Percentiles rank a stretch among this genome's conserved stretches.
These are phyloP conservation scores for Cryptus armator DNA, from an alignment of 2,888 invertebrate genomes.

Conservation along the genomic window DNA sequence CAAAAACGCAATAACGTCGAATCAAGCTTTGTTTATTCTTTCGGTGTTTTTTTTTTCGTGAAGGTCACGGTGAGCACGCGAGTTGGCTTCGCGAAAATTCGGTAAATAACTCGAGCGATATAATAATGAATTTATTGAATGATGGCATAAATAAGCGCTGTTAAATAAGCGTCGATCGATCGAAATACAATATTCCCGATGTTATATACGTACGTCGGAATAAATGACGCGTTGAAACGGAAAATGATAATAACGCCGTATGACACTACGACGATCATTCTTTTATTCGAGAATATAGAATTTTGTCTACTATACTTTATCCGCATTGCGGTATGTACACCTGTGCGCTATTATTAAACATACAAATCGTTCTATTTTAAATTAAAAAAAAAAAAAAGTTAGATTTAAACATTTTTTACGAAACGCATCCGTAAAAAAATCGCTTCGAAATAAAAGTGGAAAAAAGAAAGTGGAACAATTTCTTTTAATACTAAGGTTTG, in stretches of 20 bases:
- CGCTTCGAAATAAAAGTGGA: no score
- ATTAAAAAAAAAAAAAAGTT: no score
- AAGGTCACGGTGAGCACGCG: background rate
- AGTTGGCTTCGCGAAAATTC: background rate
- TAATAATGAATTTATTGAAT: background rate
- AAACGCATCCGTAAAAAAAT: background rate
- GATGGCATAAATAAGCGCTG: background rate
- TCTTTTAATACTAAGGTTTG: background rate
- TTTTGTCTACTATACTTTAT: background rate
- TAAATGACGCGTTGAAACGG: background rate
- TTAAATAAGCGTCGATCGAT: background rate
- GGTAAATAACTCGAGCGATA: background rate
- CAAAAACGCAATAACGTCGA: background rate
- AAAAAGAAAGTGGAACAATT: background rate
- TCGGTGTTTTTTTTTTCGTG: background rate
- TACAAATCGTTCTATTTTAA: background rate
- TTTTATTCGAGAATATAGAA: background rate
- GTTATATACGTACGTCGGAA: background rate
- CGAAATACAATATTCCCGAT: background rate
- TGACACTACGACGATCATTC: no score
- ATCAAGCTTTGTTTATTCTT: conserved; percentile 1
- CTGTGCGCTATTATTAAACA: background rate
- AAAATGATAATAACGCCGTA: background rate
- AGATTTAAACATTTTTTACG: background rate
- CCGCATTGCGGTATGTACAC: conserved; percentile 17